Base-by-base conservation (phyloP, 2,888 invertebrate species). In the Acrobasis consociella region DNA sequence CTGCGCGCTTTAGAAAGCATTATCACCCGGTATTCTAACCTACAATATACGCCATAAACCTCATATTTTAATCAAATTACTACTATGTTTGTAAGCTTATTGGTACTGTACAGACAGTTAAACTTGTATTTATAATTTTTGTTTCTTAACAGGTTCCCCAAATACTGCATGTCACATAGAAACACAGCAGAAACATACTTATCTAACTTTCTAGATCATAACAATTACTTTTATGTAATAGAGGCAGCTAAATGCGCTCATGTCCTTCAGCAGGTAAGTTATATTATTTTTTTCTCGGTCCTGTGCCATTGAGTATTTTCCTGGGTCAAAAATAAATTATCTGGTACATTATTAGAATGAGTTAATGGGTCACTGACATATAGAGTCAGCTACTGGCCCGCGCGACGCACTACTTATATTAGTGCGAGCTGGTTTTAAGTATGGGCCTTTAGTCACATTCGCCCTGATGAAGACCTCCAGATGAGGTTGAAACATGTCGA, bases 241-340 rank as follows among this genome's bases (percentile, higher is more conserved):
- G 80, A 79, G 68, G 89, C 89, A 64, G 91, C 89, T 50, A 91
- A 89, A 75, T 90, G 90, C 81, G 82, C 82, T 22, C 89, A 89
- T 74, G 78, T 77, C 1, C 72, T 92, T 22, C 92, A 90, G 66
- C 91, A 90, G 83, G 92, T 91, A 0, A 22, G 55, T n/a, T 52
- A 49, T 55, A 11, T 59, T 50, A 7, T 31, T 31, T 31, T 5
- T 31, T 31, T 7, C 0, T 5, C 7, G 31, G 31, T 31, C 31
- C 31, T 31, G 7, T 31, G 31, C 5, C 31, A 31, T 22, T 22
- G n/a, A n/a, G n/a, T n/a, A n/a, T n/a, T n/a, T n/a, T n/a, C n/a
- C n/a, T n/a, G n/a, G n/a, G n/a, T n/a, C n/a, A n/a, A n/a, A n/a
- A n/a, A n/a, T n/a, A n/a, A n/a, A n/a, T n/a, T n/a, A n/a, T n/a